Evolutionary conservation across 2,797 vertebrate species (phyloP).

Genomic region (Cyprinella venusta): DNA sequence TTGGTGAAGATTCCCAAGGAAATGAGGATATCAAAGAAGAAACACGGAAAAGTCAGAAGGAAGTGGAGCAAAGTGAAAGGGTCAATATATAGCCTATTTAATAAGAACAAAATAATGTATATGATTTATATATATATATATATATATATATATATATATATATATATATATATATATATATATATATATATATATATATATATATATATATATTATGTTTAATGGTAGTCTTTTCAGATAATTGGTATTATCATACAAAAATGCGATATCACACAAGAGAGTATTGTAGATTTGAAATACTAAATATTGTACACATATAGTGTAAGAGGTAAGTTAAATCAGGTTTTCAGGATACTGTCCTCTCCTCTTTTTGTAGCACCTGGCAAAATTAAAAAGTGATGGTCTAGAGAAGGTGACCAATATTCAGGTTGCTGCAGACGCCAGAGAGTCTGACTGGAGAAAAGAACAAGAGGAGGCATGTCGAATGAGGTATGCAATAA

Average conservation of each 20-base stretch:
- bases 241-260: neutral
- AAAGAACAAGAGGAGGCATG: conserved; percentile 73
- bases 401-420: conserved; percentile 79
- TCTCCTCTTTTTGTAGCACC: conserved; percentile 64
- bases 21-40: conserved; percentile 67
- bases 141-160: too few relatives aligned
- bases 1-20: conserved; percentile 64
- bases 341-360: neutral
- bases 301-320: neutral
- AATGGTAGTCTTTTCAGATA: neutral
- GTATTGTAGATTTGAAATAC: neutral
- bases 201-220: neutral
- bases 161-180: too few relatives aligned
- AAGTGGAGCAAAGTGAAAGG: conserved; percentile 75
- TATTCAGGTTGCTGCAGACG: conserved; percentile 80
- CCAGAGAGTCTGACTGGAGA: conserved; percentile 76
- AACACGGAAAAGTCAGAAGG: conserved; percentile 68
- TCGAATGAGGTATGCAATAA: conserved; percentile 73
- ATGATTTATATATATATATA: neutral
- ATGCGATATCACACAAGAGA: neutral
- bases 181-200: neutral
- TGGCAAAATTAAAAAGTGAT: conserved; percentile 76
- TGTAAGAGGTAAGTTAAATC: neutral
- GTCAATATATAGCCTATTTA: conserved; percentile 66
- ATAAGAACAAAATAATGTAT: too few relatives aligned